Evolutionary conservation across 1,140 invertebrate species (phyloP), one percentile per base, ranked within the genome.

Genomic region (Drosophila saltans): DNA sequence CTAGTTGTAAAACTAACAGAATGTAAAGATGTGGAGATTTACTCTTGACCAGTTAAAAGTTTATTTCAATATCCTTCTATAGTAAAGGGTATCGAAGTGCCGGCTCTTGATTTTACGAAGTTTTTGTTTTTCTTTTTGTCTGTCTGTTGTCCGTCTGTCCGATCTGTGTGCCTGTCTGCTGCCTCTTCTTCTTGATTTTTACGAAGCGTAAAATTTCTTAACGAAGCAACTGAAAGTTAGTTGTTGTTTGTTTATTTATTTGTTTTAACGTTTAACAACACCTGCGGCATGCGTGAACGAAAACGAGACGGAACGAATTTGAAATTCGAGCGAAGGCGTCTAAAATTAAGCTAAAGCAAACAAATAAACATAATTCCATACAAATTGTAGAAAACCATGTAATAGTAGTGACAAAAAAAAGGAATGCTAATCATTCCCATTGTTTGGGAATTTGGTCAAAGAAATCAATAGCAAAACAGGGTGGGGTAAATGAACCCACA

Each of bases 251-350:
- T 89, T 88, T 89, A 80, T 86, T 86, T 86, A 78, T 88, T 89
- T 88, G 80, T 83, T 80, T 83, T 83, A 78, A 76, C 83, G 83
- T 89, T 88, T 88, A 88, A 89, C 83, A 88, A 89, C 83, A 88
- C 83, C 83, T 88, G 83, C 83, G 73, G 76, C 82, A 78, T 63
- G 72, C 57, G 66, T 65, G 65, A 57, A 64, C 48, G 16, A 52
- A 52, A 52, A 60, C 61, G 40, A 28, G 56, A 16, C 33, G 59
- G 61, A 26, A 40, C n/a, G 16, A 45, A 52, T 52, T 52, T 26
- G 39, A 57, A 36, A 52, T 26, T 39, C 41, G 62, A 55, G 66
- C 36, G 66, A 48, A 61, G 59, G 72, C 43, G 66, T 83, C 84
- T 83, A 86, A 76, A 85, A 83, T 86, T 89, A 86, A 86, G 80